phyloP scores from a whole-genome alignment of 2,888 invertebrate species.

The Microctonus brassicae region DNA sequence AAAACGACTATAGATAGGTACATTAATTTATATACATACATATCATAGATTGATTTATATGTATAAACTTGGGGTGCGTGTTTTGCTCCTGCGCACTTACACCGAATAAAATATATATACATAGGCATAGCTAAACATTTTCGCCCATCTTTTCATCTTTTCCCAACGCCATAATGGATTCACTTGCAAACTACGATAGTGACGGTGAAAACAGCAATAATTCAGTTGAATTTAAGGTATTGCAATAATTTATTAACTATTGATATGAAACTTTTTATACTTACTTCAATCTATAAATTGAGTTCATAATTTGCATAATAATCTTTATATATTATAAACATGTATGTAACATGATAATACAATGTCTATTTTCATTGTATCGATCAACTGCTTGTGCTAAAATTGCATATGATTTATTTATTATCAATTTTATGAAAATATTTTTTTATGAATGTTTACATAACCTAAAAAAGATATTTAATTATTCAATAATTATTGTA shows the following conservation, averaged over 20 bases:
- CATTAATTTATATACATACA: too few species aligned
- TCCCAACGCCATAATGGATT: slow-evolving; percentile 75
- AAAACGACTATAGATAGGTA: too few species aligned
- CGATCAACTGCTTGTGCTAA: too few species aligned
- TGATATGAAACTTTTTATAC: neutral
- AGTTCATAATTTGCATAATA: neutral
- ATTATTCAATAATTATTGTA: too few species aligned
- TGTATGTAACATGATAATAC: too few species aligned
- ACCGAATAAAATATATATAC: too few species aligned
- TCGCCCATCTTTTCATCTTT: neutral
- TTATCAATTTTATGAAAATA: too few species aligned
- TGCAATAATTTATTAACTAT: neutral
- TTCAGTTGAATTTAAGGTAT: slow-evolving; percentile 64
- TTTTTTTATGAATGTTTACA: too few species aligned
- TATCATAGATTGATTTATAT: too few species aligned
- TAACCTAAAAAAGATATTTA: too few species aligned
- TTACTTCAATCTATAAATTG: neutral
- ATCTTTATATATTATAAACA: neutral
- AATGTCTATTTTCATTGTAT: too few species aligned
- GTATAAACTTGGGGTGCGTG: neutral
- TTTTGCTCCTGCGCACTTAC: neutral
- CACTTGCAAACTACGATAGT: slow-evolving; percentile 82
- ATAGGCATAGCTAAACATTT: neutral
- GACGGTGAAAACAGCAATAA: slow-evolving; percentile 77
- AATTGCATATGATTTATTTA: too few species aligned